These are phyloP conservation scores for Temnopleurus reevesii DNA, from an alignment of 53 echinoderm and acorn worm genomes.

Conservation along the genomic window DNA sequence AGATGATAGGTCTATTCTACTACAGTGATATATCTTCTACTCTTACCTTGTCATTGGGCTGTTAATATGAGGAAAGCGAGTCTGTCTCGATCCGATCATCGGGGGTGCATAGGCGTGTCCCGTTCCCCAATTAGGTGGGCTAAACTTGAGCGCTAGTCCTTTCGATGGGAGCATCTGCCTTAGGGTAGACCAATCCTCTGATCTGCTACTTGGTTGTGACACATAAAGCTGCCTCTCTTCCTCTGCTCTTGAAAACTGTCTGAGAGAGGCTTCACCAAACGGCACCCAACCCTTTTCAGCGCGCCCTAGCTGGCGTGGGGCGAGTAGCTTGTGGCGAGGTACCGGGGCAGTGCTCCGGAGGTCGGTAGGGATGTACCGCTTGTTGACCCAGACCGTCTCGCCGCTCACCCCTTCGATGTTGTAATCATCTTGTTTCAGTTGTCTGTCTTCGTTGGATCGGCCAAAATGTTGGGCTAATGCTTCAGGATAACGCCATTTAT, in stretches of 20 bases:
- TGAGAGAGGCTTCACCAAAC: slow-evolving; percentile 77
- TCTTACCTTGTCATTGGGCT: slow-evolving; percentile 99
- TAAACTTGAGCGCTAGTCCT: slow-evolving; percentile 67
- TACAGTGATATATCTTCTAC: too few species aligned
- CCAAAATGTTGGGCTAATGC: slow-evolving; percentile 75
- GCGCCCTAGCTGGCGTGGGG: slow-evolving; percentile 66
- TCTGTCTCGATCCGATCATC: slow-evolving; percentile 72
- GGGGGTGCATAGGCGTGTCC: slow-evolving; percentile 72
- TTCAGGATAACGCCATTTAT: slow-evolving; percentile 88
- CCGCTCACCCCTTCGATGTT: slow-evolving; percentile 63
- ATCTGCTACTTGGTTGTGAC: slow-evolving; percentile 83
- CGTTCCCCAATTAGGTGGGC: slow-evolving; percentile 98
- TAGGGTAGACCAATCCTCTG: slow-evolving; percentile 94
- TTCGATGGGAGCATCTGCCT: slow-evolving; percentile 82
- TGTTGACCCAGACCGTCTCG: slow-evolving; percentile 94
- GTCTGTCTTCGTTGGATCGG: slow-evolving; percentile 10
- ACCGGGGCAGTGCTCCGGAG: slow-evolving; percentile 99
- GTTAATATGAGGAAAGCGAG: slow-evolving; percentile 89
- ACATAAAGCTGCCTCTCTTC: slow-evolving; percentile 82
- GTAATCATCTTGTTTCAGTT: slow-evolving; percentile 48
- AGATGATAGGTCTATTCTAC: too few species aligned
- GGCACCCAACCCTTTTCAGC: slow-evolving; percentile 85
- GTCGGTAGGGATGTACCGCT: slow-evolving; percentile 97
- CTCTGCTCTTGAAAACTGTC: slow-evolving; percentile 70
- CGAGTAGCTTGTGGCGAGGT: slow-evolving; percentile 89